Evolutionary conservation across 2,888 invertebrate species (phyloP).

Genomic region (Eremobia ochroleuca): DNA sequence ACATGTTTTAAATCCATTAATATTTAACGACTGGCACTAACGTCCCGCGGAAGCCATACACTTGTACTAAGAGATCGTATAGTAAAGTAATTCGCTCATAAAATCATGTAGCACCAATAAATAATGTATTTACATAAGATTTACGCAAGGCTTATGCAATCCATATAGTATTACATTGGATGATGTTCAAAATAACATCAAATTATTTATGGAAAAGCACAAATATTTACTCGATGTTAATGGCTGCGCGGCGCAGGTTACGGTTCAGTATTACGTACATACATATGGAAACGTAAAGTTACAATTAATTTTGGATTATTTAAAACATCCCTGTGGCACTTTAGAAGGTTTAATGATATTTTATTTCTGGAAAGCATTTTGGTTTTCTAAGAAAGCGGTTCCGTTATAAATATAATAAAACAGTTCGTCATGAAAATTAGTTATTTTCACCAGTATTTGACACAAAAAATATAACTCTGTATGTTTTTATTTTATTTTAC

Average conservation of each 20-base stretch:
- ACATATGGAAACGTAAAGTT: neutral
- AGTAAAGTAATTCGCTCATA: constrained; percentile 29
- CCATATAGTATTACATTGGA: constrained; percentile 1
- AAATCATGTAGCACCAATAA: constrained; percentile 38
- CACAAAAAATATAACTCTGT: too few species aligned
- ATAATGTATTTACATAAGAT: constrained; percentile 22
- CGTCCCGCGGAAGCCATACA: neutral
- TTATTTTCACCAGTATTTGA: too few species aligned
- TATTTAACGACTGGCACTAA: constrained; percentile 34
- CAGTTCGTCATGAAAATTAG: too few species aligned
- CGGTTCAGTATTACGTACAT: neutral
- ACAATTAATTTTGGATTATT: neutral
- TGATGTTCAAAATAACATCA: constrained; percentile 21
- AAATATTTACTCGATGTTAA: constrained; percentile 4
- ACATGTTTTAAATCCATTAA: constrained; percentile 11
- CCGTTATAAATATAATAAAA: too few species aligned
- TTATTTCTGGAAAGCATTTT: too few species aligned
- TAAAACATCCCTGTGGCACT: neutral
- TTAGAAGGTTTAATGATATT: too few species aligned
- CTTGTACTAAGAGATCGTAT: constrained; percentile 16
- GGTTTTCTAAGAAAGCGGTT: too few species aligned
- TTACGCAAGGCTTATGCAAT: constrained; percentile 11
- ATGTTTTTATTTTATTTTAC: too few species aligned
- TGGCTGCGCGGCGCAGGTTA: neutral
- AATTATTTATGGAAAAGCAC: constrained; percentile 15